Conservation (phyloP, 2,888 invertebrate genomes). For the Harpalus rubripes region DNA sequence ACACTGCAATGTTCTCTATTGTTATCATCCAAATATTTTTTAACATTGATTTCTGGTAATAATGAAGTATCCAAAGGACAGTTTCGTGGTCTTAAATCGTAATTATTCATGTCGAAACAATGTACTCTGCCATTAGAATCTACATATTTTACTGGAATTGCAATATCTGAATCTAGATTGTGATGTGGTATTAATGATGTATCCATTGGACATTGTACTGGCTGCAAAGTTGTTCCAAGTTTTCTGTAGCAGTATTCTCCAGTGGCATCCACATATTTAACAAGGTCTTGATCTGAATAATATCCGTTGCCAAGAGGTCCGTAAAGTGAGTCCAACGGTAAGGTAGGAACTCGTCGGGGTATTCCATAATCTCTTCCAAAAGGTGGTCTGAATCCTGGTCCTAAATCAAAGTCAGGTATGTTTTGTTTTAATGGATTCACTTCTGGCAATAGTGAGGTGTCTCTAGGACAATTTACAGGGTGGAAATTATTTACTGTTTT, state of each 20-base stretch:
- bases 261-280: constrained; percentile 1
- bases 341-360: too few species aligned
- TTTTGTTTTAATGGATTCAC: neutral
- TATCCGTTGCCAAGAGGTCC: too few species aligned
- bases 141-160: neutral
- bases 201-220: constrained; percentile 13
- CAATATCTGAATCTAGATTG: neutral
- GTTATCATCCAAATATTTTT: constrained; percentile 1
- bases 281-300: neutral
- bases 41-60: constrained; percentile 1
- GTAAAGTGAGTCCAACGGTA: neutral
- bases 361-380: too few species aligned
- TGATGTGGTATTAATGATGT: neutral
- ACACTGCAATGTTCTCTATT: neutral
- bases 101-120: neutral
- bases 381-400: too few species aligned
- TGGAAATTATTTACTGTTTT: neutral
- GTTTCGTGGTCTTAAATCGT: neutral
- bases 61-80: constrained; percentile 6
- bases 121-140: neutral
- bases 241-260: neutral
- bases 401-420: too few species aligned
- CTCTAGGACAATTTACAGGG: neutral
- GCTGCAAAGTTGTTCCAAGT: neutral
- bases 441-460: neutral